Base-by-base conservation (phyloP, 2,113 vertebrate genomes). In the Plectropomus leopardus region DNA sequence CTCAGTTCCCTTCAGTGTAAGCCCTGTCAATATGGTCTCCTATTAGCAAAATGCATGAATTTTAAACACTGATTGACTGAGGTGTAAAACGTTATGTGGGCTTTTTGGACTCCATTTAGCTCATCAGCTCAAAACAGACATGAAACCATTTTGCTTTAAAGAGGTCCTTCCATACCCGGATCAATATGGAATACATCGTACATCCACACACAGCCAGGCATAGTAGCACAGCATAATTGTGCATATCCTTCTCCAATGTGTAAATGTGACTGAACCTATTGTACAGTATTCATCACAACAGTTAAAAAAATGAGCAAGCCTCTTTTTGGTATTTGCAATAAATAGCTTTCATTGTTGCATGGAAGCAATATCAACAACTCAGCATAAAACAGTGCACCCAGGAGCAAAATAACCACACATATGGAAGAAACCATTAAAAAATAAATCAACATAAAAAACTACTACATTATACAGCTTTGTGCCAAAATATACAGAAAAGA, bases 351-450 rank as follows among this genome's bases (percentile, higher is more conserved):
- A 96, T 96, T 96, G 95, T 96, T 92, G 96, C 95, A 94, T 94
- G 93, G 89, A 97, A 94, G 96, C 95, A 95, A 95, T 93, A 97
- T 89, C 94, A 96, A 96, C 90, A 94, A 84, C 95, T 96, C 95
- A 97, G 96, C 96, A 96, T 94, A 86, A 97, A 93, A 96, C 91
- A 95, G 90, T 97, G 96, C 96, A 97, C 93, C 93, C 94, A 96
- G 95, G 93, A 95, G 96, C 95, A 79, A 93, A 91, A 90, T 47
- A 94, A 96, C 87, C 89, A 94, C 92, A 94, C 86, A 90, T 94
- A 96, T 94, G 80, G 92, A 92, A 93, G 84, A 87, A 96, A 96
- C 92, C 91, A 80, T 88, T 63, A 68, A 93, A 84, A 78, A 60
- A 66, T n/a, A 94, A 83, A 64, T 0, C 2, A 94, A 91, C 44